A percentile compares a stretch with the other conserved stretches of the same genome.
Conservation (phyloP, 2,797 vertebrate species). For the Huso huso region DNA sequence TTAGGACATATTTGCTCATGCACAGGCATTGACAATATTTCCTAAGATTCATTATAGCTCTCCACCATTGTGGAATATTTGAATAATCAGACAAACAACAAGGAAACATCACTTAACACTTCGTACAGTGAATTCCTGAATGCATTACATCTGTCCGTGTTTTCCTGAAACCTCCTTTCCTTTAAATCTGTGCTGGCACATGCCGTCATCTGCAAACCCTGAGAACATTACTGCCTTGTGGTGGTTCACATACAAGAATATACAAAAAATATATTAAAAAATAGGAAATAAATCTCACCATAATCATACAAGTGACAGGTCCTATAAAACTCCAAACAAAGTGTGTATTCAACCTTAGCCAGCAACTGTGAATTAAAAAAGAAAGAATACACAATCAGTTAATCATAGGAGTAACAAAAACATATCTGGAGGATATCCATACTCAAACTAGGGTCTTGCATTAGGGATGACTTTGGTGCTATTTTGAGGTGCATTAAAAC, state of each 20-base stretch:
- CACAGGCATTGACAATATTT: slow-evolving; percentile 23
- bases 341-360: slow-evolving; percentile 96
- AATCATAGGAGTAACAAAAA: not conserved
- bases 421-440: not conserved
- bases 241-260: no score
- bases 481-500: not conserved
- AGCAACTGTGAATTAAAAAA: slow-evolving; percentile 67
- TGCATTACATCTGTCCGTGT: slow-evolving; percentile 36
- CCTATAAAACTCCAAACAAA: slow-evolving; percentile 99
- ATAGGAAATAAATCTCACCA: slow-evolving; percentile 71
- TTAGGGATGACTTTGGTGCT: not conserved
- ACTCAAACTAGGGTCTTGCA: not conserved
- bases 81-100: slow-evolving; percentile 28
- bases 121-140: slow-evolving; percentile 29
- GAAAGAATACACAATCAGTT: slow-evolving; percentile 12
- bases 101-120: slow-evolving; percentile 25
- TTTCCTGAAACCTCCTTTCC: slow-evolving; percentile 35
- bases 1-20: not conserved
- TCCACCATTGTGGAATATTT: slow-evolving; percentile 22
- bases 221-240: not conserved
- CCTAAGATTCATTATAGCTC: slow-evolving; percentile 28
- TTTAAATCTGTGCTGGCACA: not conserved
- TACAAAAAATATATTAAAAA: not conserved
- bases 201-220: not conserved
- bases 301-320: slow-evolving; percentile 94